Evolutionary conservation across 2,797 vertebrate genomes (phyloP).

Genomic region (Gambelia wislizenii): DNA sequence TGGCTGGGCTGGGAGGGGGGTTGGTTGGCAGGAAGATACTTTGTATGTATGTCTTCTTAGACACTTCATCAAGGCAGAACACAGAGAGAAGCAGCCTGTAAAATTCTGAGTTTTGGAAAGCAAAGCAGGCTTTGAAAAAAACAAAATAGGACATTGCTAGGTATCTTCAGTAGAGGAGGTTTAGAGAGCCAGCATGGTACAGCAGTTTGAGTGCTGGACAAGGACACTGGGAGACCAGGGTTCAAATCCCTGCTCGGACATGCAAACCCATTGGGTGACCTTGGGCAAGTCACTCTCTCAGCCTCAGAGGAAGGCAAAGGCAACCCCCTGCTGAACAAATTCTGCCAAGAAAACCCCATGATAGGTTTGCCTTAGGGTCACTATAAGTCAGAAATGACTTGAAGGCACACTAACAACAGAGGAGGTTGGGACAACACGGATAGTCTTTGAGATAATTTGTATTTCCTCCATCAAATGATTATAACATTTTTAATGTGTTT

Average conservation of each 20-base stretch:
- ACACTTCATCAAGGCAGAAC: background rate
- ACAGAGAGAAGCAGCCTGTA: background rate
- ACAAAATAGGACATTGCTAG: background rate
- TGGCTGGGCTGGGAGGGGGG: background rate
- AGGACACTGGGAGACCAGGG: no score
- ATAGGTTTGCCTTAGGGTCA: no score
- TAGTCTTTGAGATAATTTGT: background rate
- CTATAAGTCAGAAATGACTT: no score
- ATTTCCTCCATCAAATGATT: background rate
- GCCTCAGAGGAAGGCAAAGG: no score
- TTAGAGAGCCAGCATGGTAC: no score
- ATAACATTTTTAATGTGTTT: background rate
- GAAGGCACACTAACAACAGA: background rate
- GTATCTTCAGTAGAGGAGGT: background rate
- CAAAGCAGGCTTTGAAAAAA: background rate
- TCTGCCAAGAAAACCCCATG: no score
- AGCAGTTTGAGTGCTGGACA: no score
- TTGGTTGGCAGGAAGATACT: background rate
- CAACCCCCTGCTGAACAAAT: no score
- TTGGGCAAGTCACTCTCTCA: no score
- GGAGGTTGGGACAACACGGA: no score
- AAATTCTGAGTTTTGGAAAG: background rate
- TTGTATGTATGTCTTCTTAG: fast-evolving
- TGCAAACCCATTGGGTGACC: no score
- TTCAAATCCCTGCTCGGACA: no score